Base-by-base conservation (phyloP, 2,888 invertebrate genomes). In the Phortica magna region DNA sequence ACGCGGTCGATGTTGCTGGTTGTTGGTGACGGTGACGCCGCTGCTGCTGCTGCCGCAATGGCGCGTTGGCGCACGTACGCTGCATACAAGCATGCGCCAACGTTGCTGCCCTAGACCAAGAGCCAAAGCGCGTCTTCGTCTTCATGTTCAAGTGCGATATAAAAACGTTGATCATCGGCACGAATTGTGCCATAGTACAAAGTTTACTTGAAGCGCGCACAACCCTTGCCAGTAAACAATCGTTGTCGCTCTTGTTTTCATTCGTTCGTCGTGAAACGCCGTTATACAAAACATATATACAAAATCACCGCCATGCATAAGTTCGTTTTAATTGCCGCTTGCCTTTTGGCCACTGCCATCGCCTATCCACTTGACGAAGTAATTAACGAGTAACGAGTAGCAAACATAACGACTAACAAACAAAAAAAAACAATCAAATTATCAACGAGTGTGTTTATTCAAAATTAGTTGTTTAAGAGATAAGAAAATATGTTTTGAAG, bases 361-460 rank as follows among this genome's bases (percentile, higher is more conserved):
- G 90, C 90, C 78, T 84, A 88, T 77, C 87, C 88, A 81, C 82
- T 89, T 87, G 91, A 91, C 90, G 91, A 91, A 91, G 91, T 81
- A 83, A 79, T 59, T 14, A 68, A 42, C 68, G 74, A 73, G 41
- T 67, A 57, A 64, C 17, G 48, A 31, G 31, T 31, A 31, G 31
- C 31, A 31, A 31, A 31, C 31, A 31, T 4, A 31, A 31, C 5
- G 1, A 31, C 31, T 31, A 31, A 31, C 1, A 57, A 1, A 53
- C 68, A 73, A 68, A 19, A 73, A 59, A 43, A 74, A 74, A 43
- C 39, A 48, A 71, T 7, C 12, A 61, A 57, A 70, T 10, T 5
- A 53, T 31, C 7, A 67, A 41, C 43, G 55, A 67, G 19, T 68
- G 68, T 48, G 57, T 77, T 68, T 70, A 76, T 74, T 73, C 65